Evolutionary conservation across 2,888 invertebrate genomes (phyloP), one percentile per base, ranked within the genome.

Genomic region (Bruchidius siliquastri): DNA sequence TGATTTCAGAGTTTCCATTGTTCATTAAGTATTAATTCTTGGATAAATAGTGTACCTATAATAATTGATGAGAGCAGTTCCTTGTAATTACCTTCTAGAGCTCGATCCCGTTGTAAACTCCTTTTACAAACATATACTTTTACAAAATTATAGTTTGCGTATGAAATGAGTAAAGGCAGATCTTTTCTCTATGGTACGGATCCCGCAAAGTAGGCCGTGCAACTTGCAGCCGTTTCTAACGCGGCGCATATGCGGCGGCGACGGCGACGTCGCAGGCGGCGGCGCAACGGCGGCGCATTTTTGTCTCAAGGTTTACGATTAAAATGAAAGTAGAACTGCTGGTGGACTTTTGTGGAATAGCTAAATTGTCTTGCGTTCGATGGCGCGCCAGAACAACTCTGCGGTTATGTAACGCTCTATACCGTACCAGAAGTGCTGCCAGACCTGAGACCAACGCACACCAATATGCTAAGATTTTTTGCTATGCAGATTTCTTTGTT

Each of bases 271-370:
- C 49, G 8, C 3, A 26, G 26, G 18, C 49, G 49, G 30, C 30
- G 30, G 30, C 30, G 30, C 30, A 8, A 8, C 30, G 30, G 49
- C 49, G 22, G 80, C 78, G 78, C 81, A 81, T 81, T 81, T 81
- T 80, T 81, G 81, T 81, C 82, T 80, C 82, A 82, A 82, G 82
- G 82, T 79, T 81, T 78, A 75, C 76, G 77, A 80, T 79, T 79
- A 77, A 81, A 79, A 78, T 79, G 81, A 81, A 81, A 81, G 81
- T 81, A 80, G 77, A 79, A 77, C 78, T 80, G 74, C 76, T 74
- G 74, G 76, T 83, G 75, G 74, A 78, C 76, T 76, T 77, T 76
- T 76, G 77, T 77, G 76, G 78, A 78, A 78, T 77, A 76, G 77
- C 72, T 75, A 74, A 76, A 74, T 72, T 75, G 76, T 76, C 74